Base-by-base conservation (phyloP, 2,113 vertebrate genomes). In the Oncorhynchus mykiss region DNA sequence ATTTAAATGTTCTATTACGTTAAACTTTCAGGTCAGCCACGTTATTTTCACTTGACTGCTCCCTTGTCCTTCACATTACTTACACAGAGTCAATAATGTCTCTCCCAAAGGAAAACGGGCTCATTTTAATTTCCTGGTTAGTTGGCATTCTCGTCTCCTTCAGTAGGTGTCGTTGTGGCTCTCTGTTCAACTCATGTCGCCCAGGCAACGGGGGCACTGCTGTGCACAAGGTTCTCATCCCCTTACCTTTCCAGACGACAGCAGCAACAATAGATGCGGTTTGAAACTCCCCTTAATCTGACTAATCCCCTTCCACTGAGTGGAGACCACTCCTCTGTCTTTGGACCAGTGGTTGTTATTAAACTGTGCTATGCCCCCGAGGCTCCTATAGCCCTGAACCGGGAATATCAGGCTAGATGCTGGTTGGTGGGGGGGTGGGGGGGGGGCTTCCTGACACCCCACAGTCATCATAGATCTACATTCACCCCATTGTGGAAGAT, bases 131-230 rank as follows among this genome's bases (percentile, higher is more conserved):
- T 11, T 18, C 3, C 29, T 68, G 67, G 29, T 29, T 45, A 14
- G 29, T 68, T 39, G 22, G 24, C 22, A 45, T 79, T 73, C 51
- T 29, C 1, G 2, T 29, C 76, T 66, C 68, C 9, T 34, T 84
- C 84, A 84, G 78, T 81, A 86, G 84, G 62, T 84, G 86, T 67
- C 81, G 64, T 84, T 88, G 76, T 78, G 77, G 57, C 67, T 84
- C 85, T 18, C 51, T 54, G 51, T 76, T 76, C 6, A 68, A 34
- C 16, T 31, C 29, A 18, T 67, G 14, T 24, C 22, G 71, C 75
- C 65, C 29, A 78, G 4, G 5, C 14, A 45, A 45, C 39, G 39
- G 39, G 39, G 24, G 70, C 72, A 31, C 25, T 60, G n/a, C 65
- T 60, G 51, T 66, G 25, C 11, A 7, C 27, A 73, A 11, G 67